These are phyloP conservation scores for Asobara japonica DNA, from an alignment of 1,140 invertebrate species.

Conservation along the genomic window DNA sequence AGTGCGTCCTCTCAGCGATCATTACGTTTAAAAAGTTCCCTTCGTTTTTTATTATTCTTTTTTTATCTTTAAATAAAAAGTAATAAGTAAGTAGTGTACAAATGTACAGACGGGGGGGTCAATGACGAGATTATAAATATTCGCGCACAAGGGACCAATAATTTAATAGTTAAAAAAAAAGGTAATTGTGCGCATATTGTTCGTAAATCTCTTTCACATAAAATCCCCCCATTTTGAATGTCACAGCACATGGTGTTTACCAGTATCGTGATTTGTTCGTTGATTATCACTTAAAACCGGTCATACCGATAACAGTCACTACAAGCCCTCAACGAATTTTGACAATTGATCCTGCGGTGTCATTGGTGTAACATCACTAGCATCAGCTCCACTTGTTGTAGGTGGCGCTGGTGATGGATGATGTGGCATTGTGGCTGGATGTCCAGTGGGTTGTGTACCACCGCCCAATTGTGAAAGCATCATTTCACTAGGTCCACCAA, in stretches of 20 bases:
- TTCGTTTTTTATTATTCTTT: not conserved
- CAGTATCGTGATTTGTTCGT: conserved; percentile 25
- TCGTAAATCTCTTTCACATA: conserved; percentile 19
- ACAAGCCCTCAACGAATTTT: conserved; percentile 94
- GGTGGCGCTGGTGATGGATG: conserved; percentile 62
- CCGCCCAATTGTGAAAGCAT: conserved; percentile 64
- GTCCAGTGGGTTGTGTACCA: conserved; percentile 51
- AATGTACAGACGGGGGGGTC: conserved; percentile 33
- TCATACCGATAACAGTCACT: conserved; percentile 66
- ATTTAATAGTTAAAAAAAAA: not conserved
- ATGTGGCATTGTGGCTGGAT: conserved; percentile 61
- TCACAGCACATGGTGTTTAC: conserved; percentile 27
- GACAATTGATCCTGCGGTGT: conserved; percentile 92
- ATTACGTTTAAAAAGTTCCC: not conserved
- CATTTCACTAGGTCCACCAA: conserved; percentile 66
- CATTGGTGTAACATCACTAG: conserved; percentile 74
- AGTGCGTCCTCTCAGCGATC: not conserved
- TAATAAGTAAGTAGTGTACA: conserved; percentile 35
- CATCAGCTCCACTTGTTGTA: conserved; percentile 60
- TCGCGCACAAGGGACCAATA: conserved; percentile 23
- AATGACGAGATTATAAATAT: conserved; percentile 24
- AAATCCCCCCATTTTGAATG: conserved; percentile 9
- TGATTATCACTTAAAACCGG: conserved; percentile 29
- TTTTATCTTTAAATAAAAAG: conserved; percentile 16
- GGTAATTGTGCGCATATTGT: not conserved